Base-by-base conservation (phyloP, 2,888 invertebrate species). In the Labia minor region DNA sequence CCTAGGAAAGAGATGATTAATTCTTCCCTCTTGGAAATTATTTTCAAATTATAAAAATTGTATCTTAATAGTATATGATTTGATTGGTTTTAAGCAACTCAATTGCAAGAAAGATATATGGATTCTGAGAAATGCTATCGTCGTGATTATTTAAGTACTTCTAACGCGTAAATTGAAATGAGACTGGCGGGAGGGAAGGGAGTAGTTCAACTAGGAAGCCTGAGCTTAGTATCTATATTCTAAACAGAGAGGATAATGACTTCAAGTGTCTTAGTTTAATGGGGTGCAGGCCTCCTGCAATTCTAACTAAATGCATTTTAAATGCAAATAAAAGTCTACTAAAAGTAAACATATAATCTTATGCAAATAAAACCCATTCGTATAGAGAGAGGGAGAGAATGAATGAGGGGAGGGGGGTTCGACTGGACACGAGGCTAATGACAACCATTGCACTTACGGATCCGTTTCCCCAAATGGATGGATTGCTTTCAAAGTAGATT, bases 281-380 rank as follows among this genome's bases (percentile, higher is more conserved):
- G 49, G 49, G 49, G n/a, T 49, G 49, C 49, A 49, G 16, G 49
- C 49, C 3, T 49, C 14, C 49, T 49, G 49, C 49, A 49, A 16
- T 49, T 11, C n/a, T 3, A 49, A 14, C 49, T 49, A 49, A 49
- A 49, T 16, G 49, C 49, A 49, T 49, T 49, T 49, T 49, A 49
- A 49, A 49, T 49, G 49, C 49, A 49, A 49, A 49, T 49, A 49
- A 49, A 49, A 49, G 49, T 49, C 49, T n/a, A 49, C 49, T 49
- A 49, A 26, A 49, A 49, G 49, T 49, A 49, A 49, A 49, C 49
- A 49, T 49, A 49, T 49, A 49, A 49, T 49, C 49, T 49, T 16
- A 49, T 49, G 49, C 49, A 49, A 49, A 49, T 49, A 49, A 49
- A 49, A 4, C 14, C 16, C n/a, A 49, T 49, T 49, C 4, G 49